Evolutionary conservation across 2,888 invertebrate genomes (phyloP).

Genomic region (Cephus rjabovi): DNA sequence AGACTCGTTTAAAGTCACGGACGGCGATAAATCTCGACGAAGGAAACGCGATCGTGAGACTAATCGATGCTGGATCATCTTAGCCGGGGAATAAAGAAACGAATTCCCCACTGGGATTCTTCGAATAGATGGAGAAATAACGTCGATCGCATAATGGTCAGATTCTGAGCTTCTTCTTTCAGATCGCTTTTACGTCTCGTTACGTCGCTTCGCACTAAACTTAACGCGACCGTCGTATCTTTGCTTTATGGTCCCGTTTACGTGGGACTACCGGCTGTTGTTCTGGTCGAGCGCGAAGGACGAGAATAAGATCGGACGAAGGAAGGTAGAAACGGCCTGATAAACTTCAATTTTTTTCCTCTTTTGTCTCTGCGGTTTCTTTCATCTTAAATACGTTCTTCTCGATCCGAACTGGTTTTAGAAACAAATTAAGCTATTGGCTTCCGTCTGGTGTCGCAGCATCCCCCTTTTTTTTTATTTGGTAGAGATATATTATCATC

Average conservation of each 20-base stretch:
- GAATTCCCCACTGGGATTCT: not conserved
- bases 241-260: conserved; percentile 34
- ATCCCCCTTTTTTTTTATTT: not conserved
- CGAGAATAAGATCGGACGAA: not conserved
- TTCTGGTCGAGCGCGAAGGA: not conserved
- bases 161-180: not conserved
- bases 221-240: conserved; percentile 32
- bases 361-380: not conserved
- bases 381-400: not conserved
- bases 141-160: not conserved
- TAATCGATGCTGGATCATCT: not conserved
- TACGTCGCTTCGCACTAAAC: conserved; percentile 27
- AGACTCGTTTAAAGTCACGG: not conserved
- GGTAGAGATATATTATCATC: not conserved
- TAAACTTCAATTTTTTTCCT: not conserved
- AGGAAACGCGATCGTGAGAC: not conserved
- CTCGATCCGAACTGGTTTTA: not conserved
- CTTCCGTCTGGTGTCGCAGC: not conserved
- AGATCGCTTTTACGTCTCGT: not conserved
- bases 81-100: not conserved
- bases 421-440: not conserved
- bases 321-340: not conserved
- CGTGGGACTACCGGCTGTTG: conserved; percentile 15
- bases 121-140: not conserved
- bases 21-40: not conserved